These are phyloP conservation scores for Troides helena DNA, from an alignment of 2,888 invertebrate species.

Conservation along the genomic window DNA sequence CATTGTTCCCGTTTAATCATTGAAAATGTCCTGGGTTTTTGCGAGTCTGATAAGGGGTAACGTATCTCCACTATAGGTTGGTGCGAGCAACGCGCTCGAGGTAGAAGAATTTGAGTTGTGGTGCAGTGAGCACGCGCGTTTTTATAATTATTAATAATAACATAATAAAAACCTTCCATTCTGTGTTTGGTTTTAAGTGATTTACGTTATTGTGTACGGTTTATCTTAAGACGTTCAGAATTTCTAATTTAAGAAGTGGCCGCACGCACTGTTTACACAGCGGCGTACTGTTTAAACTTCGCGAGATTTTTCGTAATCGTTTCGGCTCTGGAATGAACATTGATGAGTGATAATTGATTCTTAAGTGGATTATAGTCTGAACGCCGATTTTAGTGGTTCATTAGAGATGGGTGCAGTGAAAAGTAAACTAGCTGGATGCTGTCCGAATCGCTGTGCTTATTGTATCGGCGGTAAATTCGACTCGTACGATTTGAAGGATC, in stretches of 20 bases:
- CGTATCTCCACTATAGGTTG: slow-evolving; percentile 39
- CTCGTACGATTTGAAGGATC: slow-evolving; percentile 63
- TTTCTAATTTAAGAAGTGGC: slow-evolving; percentile 47
- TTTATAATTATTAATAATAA: slow-evolving; percentile 22
- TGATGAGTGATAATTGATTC: slow-evolving; percentile 47
- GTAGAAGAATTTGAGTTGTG: slow-evolving; percentile 53
- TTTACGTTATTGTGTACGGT: slow-evolving; percentile 34
- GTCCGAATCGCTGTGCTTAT: slow-evolving; percentile 50
- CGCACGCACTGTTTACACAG: slow-evolving; percentile 57
- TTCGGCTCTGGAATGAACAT: slow-evolving; percentile 46
- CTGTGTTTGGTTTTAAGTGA: slow-evolving; percentile 35
- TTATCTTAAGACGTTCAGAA: slow-evolving; percentile 36
- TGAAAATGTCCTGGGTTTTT: slow-evolving; percentile 29
- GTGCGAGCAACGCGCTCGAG: slow-evolving; percentile 38
- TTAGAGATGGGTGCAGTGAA: slow-evolving; percentile 60
- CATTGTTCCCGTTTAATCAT: slow-evolving; percentile 32
- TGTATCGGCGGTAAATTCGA: slow-evolving; percentile 48
- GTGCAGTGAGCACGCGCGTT: slow-evolving; percentile 55
- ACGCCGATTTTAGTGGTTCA: slow-evolving; percentile 18
- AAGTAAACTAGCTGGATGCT: slow-evolving; percentile 55
- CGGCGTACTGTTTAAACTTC: slow-evolving; percentile 48
- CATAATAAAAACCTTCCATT: slow-evolving; percentile 31
- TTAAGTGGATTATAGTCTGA: slow-evolving; percentile 40
- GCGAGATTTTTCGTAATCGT: slow-evolving; percentile 41
- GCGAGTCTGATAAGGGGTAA: slow-evolving; percentile 63